These are phyloP conservation scores for Apantesis nais DNA, from an alignment of 2,888 invertebrate genomes.

Conservation along the genomic window DNA sequence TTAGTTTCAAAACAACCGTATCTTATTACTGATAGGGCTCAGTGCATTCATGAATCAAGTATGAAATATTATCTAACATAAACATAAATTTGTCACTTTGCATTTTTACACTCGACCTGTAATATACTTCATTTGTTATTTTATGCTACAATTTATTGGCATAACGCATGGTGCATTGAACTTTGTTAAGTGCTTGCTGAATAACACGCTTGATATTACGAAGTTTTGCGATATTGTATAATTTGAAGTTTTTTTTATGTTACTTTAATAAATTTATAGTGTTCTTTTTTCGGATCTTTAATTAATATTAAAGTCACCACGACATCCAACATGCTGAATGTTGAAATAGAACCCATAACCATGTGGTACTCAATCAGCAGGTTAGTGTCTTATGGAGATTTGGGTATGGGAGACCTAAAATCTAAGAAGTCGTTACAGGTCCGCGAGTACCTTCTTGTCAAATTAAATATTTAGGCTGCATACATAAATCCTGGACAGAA, in stretches of 20 bases:
- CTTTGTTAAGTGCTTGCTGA: slow-evolving; percentile 15
- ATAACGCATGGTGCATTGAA: slow-evolving; percentile 26
- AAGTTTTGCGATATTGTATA: slow-evolving; percentile 4
- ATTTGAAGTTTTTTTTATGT: neutral
- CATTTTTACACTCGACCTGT: neutral
- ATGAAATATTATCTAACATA: slow-evolving; percentile 11
- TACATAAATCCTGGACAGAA: neutral
- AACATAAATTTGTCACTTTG: slow-evolving; percentile 2
- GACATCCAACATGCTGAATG: too few relatives aligned
- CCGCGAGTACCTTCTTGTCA: too few relatives aligned
- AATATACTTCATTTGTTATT: slow-evolving; percentile 6
- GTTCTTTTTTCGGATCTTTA: too few relatives aligned
- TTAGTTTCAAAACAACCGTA: slow-evolving; percentile 9
- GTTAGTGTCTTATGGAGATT: neutral
- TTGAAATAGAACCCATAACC: too few relatives aligned
- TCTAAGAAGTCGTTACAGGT: too few relatives aligned
- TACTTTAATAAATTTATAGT: too few relatives aligned
- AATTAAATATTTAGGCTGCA: too few relatives aligned
- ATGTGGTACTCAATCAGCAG: neutral
- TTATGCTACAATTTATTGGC: slow-evolving; percentile 3
- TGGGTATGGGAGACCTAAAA: neutral
- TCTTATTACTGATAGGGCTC: slow-evolving; percentile 16
- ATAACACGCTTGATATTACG: slow-evolving; percentile 5
- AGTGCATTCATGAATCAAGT: neutral
- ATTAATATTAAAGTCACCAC: too few relatives aligned